Conservation (phyloP, 1,140 invertebrate genomes). For the Camponotus vicinus region DNA sequence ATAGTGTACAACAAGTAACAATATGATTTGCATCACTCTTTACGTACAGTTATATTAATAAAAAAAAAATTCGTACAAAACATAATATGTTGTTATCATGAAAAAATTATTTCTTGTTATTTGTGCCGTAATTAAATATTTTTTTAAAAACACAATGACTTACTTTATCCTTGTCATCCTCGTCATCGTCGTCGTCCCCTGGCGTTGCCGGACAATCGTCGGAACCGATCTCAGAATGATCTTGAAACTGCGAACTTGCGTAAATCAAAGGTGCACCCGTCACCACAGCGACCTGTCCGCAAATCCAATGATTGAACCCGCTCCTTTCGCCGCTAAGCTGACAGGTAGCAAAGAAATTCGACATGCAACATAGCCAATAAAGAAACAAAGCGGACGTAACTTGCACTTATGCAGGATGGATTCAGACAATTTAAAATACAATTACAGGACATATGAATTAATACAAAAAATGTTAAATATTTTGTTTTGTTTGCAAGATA, state of each 20-base stretch:
- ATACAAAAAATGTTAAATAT: not conserved
- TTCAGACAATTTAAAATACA: not conserved
- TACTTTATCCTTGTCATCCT: constrained; percentile 93
- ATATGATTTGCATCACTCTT: not conserved
- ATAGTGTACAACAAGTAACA: not conserved
- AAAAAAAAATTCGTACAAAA: not conserved
- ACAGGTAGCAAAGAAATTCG: constrained; percentile 60
- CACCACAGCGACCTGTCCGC: constrained; percentile 81
- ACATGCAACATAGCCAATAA: constrained; percentile 71
- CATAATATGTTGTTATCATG: not conserved
- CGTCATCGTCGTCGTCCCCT: constrained; percentile 94
- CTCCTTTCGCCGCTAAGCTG: constrained; percentile 66
- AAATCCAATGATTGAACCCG: constrained; percentile 73
- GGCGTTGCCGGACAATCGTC: constrained; percentile 86
- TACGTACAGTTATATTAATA: not conserved
- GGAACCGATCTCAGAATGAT: constrained; percentile 69
- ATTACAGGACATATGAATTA: not conserved
- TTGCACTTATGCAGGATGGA: constrained; percentile 21
- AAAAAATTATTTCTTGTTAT: not conserved
- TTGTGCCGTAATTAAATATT: not conserved
- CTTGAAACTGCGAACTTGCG: constrained; percentile 78
- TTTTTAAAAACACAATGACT: not conserved
- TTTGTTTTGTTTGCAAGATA: not conserved
- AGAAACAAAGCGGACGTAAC: constrained; percentile 35
- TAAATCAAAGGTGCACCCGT: constrained; percentile 81